A percentile compares a stretch with the other conserved stretches of the same genome.
Conservation (phyloP, 2,888 invertebrate genomes). For the Agrotis puta region DNA sequence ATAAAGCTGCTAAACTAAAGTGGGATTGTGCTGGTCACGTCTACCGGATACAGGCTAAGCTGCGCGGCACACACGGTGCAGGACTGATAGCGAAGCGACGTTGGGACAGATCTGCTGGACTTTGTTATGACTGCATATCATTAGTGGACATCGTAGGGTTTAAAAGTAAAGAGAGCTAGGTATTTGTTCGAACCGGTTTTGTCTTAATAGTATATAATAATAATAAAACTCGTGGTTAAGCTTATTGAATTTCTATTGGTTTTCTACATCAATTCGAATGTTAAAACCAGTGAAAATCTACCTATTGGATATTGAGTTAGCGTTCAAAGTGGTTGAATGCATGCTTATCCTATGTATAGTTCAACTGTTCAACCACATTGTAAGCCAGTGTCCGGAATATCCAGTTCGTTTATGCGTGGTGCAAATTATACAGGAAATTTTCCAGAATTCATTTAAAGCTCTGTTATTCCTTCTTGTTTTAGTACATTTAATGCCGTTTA, state of each 20-base stretch:
- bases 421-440: not conserved
- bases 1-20: slow-evolving; percentile 47
- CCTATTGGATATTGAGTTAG: slow-evolving; percentile 1
- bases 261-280: not conserved
- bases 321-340: not conserved
- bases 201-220: too few relatives aligned
- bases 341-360: not conserved
- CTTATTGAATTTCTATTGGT: slow-evolving; percentile 17
- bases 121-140: slow-evolving; percentile 1
- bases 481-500: too few relatives aligned
- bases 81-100: slow-evolving; percentile 22
- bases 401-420: not conserved
- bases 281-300: slow-evolving; percentile 14
- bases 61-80: slow-evolving; percentile 19
- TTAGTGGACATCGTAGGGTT: not conserved
- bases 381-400: not conserved
- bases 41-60: slow-evolving; percentile 25
- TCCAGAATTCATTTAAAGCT: not conserved
- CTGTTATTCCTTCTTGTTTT: not conserved
- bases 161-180: not conserved
- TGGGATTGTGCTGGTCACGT: slow-evolving; percentile 30
- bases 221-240: not conserved
- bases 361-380: not conserved
- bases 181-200: too few relatives aligned
- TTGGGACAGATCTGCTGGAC: slow-evolving; percentile 9